Evolutionary conservation across 1,140 invertebrate genomes (phyloP), one percentile per base, ranked within the genome.

Genomic region (Lordiphosa mommai): DNA sequence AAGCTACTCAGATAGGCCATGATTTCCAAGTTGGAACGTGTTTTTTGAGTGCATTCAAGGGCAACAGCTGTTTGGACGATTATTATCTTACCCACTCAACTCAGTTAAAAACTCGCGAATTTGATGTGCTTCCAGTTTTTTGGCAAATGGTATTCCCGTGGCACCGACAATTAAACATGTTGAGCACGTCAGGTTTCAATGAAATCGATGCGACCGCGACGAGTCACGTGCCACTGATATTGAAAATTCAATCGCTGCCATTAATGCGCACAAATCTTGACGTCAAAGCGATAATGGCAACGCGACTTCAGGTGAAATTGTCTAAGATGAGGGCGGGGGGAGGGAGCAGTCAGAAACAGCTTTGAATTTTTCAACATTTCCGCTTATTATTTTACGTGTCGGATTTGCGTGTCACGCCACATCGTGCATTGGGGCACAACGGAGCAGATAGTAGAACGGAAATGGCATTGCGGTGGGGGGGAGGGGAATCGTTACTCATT

Each of bases 281-380:
- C 79, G 47, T 85, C 79, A 72, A 84, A 72, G 67, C 64, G 68
- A 77, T 77, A 84, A 84, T 84, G 77, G 76, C 36, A 52, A 59
- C 29, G 38, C 20, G 44, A 20, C 63, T 56, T 56, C 43, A 49
- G 61, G 48, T 63, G 59, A 7, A 37, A 27, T 27, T 30, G n/a
- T 12, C 32, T 47, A 38, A 51, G 27, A 4, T n/a, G n/a, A n/a
- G n/a, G n/a, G n/a, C n/a, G n/a, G n/a, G 4, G 0, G 30, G 29
- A 29, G 12, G 37, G 12, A 30, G 14, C 16, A n/a, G 33, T 38
- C 49, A 49, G 79, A 68, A 77, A 69, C 56, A 74, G 72, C 73
- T 84, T 84, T 84, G 77, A 82, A 84, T 84, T 77, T 80, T 85
- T 84, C 79, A 84, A 84, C 79, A 84, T 84, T 84, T 84, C 72